Conservation (phyloP, 2,797 vertebrate species). For the Fundulus diaphanus region DNA sequence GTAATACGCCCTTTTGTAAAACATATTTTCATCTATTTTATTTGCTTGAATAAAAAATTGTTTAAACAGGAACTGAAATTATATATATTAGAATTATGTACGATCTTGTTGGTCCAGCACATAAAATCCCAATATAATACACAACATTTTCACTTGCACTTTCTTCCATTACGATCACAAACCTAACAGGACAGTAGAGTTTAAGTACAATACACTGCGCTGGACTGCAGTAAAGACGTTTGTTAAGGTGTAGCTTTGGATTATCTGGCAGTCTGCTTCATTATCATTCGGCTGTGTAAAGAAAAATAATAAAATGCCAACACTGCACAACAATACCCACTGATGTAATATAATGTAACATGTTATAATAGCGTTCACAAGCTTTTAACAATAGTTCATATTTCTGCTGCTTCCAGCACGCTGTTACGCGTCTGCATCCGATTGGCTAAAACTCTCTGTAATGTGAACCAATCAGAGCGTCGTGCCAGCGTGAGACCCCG, state of each 20-base stretch:
- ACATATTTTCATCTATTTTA: too few relatives aligned
- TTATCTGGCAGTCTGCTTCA: background rate
- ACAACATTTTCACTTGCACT: too few relatives aligned
- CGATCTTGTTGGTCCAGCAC: too few relatives aligned
- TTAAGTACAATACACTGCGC: too few relatives aligned
- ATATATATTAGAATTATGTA: too few relatives aligned
- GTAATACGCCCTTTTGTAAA: too few relatives aligned
- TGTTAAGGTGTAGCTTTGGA: background rate
- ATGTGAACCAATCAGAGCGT: constrained; percentile 51
- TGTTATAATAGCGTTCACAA: background rate
- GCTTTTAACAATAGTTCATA: background rate
- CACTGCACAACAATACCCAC: background rate
- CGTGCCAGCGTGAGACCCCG: constrained; percentile 23
- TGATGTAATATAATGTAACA: background rate
- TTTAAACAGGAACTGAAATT: too few relatives aligned
- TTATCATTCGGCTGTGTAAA: background rate
- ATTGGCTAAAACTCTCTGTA: constrained; percentile 33
- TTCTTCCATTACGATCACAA: too few relatives aligned
- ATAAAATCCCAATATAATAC: too few relatives aligned
- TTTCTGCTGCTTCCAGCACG: background rate
- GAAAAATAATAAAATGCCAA: background rate
- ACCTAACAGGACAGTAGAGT: too few relatives aligned
- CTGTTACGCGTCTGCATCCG: constrained; percentile 57
- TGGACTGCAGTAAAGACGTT: too few relatives aligned
- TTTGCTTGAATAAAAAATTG: too few relatives aligned